A percentile compares a stretch with the other conserved stretches of the same genome.
Conservation (phyloP, 2,888 invertebrate genomes). For the Stratiomys singularior region DNA sequence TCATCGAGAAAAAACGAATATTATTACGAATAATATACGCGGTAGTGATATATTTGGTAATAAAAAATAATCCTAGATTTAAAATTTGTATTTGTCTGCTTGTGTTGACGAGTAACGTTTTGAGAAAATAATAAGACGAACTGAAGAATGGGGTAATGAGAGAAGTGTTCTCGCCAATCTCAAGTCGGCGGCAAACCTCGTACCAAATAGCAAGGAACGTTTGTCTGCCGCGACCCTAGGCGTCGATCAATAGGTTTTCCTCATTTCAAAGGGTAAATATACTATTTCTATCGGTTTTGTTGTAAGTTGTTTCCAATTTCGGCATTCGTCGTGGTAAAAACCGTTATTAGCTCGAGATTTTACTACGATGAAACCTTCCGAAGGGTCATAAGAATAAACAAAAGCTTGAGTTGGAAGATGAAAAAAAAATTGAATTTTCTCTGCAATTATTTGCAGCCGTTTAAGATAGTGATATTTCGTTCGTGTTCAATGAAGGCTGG, state of each 20-base stretch:
- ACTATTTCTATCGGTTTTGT: constrained; percentile 31
- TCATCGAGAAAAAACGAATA: not conserved
- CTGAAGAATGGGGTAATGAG: constrained; percentile 10
- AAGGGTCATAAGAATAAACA: not conserved
- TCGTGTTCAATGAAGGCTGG: constrained; percentile 43
- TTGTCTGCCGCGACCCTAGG: constrained; percentile 31
- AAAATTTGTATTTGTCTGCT: constrained; percentile 42
- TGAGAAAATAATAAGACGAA: not conserved
- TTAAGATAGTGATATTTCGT: constrained; percentile 29
- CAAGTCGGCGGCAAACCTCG: constrained; percentile 48
- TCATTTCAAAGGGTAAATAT: constrained; percentile 9
- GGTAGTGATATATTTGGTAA: constrained; percentile 42
- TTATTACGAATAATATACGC: constrained; percentile 19
- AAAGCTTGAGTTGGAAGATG: not conserved
- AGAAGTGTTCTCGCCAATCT: constrained; percentile 47
- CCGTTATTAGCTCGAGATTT: constrained; percentile 8
- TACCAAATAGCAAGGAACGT: not conserved
- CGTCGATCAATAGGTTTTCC: constrained; percentile 20
- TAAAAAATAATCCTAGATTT: constrained; percentile 37
- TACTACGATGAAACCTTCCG: constrained; percentile 9
- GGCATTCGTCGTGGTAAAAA: constrained; percentile 19
- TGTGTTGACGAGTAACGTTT: constrained; percentile 40
- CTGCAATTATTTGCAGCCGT: not conserved
- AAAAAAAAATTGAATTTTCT: not conserved
- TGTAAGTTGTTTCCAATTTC: not conserved